Evolutionary conservation across 2,888 invertebrate genomes (phyloP).

Genomic region (Agonopterix heracliana): DNA sequence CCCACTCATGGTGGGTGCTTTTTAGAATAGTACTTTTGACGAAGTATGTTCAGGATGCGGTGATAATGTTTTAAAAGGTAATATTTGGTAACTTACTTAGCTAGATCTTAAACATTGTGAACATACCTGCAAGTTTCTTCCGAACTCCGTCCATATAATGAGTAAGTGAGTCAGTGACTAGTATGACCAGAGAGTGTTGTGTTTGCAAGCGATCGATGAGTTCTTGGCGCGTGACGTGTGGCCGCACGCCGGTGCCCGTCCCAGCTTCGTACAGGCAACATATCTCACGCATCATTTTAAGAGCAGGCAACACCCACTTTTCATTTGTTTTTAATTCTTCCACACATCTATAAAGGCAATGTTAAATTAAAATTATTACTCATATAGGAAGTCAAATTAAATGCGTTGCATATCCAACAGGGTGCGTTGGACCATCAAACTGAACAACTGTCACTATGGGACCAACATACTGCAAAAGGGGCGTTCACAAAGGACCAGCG

Average conservation of each 20-base stretch:
- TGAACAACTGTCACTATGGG: too few species aligned
- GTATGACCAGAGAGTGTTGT: slow-evolving; percentile 93
- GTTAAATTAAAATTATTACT: background rate
- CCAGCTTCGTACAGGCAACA: slow-evolving; percentile 95
- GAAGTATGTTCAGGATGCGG: too few species aligned
- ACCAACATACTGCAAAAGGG: too few species aligned
- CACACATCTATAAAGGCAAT: slow-evolving; percentile 78
- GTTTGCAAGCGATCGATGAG: slow-evolving; percentile 94
- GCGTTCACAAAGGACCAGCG: too few species aligned
- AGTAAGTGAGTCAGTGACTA: slow-evolving; percentile 94
- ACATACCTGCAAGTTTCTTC: slow-evolving; percentile 52
- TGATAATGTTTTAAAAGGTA: too few species aligned
- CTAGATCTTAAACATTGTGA: too few species aligned
- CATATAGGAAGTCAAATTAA: too few species aligned
- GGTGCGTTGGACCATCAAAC: too few species aligned
- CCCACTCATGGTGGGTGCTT: too few species aligned
- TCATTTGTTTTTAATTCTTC: slow-evolving; percentile 92
- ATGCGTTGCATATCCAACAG: too few species aligned
- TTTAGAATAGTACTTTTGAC: too few species aligned
- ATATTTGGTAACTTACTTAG: too few species aligned
- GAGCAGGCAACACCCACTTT: slow-evolving; percentile 94
- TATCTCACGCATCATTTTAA: slow-evolving; percentile 97
- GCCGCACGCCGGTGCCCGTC: slow-evolving; percentile 66
- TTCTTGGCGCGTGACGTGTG: slow-evolving; percentile 77
- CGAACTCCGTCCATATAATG: slow-evolving; percentile 93